Conservation (phyloP, 1,140 invertebrate genomes). For the Ephestia elutella region DNA sequence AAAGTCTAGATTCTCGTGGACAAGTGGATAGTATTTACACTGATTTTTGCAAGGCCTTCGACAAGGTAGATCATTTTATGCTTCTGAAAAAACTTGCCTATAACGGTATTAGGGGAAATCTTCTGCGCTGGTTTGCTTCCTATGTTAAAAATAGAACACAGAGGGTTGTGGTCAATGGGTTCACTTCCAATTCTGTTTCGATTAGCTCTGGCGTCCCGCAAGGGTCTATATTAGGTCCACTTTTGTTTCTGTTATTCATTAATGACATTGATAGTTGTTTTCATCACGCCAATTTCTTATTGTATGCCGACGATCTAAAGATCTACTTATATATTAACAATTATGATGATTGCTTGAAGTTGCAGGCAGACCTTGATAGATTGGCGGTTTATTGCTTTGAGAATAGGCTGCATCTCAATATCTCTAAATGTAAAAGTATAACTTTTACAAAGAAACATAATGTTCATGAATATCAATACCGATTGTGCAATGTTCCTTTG, state of each 20-base stretch:
- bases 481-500: too few relatives aligned
- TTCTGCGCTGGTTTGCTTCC: conserved; percentile 30
- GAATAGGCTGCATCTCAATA: too few relatives aligned
- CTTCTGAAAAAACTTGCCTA: conserved; percentile 14
- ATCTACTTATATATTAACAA: conserved; percentile 34
- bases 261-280: too few relatives aligned
- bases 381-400: conserved; percentile 21
- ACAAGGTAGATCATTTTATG: conserved; percentile 20
- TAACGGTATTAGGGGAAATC: conserved; percentile 15
- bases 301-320: conserved; percentile 39
- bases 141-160: conserved; percentile 28
- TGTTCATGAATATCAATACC: too few relatives aligned
- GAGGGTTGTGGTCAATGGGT: conserved; percentile 20
- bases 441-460: conserved; percentile 29
- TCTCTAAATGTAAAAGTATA: conserved; percentile 24
- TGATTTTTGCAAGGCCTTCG: conserved; percentile 35
- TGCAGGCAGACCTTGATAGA: conserved; percentile 25
- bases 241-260: conserved; percentile 36
- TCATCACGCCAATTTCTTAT: conserved; percentile 20
- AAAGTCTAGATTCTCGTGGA: neutral
- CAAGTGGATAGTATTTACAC: conserved; percentile 22
- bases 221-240: conserved; percentile 36
- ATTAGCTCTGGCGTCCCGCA: conserved; percentile 33
- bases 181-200: conserved; percentile 11
- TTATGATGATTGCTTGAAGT: conserved; percentile 9